phyloP scores from a whole-genome alignment of 2,113 vertebrate species.

The Cinclus cinclus region DNA sequence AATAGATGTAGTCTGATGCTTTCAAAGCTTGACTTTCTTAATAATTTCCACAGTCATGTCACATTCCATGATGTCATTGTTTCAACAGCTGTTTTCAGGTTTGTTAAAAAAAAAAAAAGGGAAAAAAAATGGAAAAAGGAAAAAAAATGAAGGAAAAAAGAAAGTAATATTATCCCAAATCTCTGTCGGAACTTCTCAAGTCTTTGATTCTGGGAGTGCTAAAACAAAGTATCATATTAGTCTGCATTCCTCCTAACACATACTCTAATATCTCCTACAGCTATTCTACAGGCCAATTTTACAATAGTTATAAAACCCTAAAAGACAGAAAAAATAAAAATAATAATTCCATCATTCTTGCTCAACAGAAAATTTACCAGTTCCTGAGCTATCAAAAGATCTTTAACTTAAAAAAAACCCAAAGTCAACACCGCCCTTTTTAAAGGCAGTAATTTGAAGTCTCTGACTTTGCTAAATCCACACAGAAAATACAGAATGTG shows the following conservation, averaged over 20 bases:
- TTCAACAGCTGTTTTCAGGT: slow-evolving; percentile 78
- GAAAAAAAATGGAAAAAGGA: rapidly evolving
- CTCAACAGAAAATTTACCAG: not conserved
- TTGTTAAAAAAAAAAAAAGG: not conserved
- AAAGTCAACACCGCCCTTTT: not conserved
- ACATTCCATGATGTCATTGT: slow-evolving; percentile 74
- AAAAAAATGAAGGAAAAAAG: not conserved
- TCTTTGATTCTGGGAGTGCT: slow-evolving; percentile 53
- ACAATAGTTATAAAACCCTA: not conserved
- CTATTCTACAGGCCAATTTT: not conserved
- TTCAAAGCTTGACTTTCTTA: slow-evolving; percentile 62
- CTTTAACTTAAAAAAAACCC: not conserved
- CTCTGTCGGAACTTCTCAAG: slow-evolving; percentile 10
- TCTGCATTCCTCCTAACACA: not conserved
- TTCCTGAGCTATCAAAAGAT: not conserved
- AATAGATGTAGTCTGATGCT: slow-evolving; percentile 25
- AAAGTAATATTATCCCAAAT: slow-evolving; percentile 12
- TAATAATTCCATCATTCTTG: not conserved
- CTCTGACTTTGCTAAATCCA: not conserved
- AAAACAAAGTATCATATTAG: slow-evolving; percentile 29
- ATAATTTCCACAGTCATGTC: slow-evolving; percentile 67
- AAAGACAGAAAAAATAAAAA: not conserved
- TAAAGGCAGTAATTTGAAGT: not conserved
- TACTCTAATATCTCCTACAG: slow-evolving; percentile 5
- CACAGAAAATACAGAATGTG: not conserved